A percentile compares a stretch with the other conserved stretches of the same genome.
These are phyloP conservation scores for Rhodinocichla rosea DNA, from an alignment of 2,113 vertebrate species.

Conservation along the genomic window DNA sequence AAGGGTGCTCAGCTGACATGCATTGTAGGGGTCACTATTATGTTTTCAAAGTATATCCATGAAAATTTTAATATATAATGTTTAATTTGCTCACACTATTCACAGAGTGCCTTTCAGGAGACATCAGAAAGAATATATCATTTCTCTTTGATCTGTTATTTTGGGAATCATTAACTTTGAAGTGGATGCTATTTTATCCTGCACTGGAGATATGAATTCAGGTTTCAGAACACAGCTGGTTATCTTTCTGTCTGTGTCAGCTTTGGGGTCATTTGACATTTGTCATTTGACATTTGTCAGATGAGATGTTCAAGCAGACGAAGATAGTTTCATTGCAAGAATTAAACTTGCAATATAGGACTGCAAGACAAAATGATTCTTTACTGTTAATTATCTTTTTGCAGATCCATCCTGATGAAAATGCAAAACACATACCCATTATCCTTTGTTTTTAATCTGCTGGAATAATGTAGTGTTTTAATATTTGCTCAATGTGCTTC, in stretches of 20 bases:
- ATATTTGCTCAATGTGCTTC: not conserved
- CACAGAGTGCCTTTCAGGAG: not conserved
- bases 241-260: not conserved
- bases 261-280: not conserved
- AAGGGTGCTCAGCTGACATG: not conserved
- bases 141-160: not conserved
- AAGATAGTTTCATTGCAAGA: not conserved
- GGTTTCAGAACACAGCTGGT: not conserved
- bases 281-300: not conserved
- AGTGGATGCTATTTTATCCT: not conserved
- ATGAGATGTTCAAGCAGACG: not conserved
- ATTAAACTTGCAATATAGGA: not conserved
- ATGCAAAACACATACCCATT: not conserved
- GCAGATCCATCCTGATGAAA: not conserved
- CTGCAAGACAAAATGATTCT: not conserved
- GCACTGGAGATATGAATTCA: not conserved
- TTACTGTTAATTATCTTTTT: not conserved
- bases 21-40: not conserved
- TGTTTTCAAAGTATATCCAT: not conserved
- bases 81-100: not conserved
- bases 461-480: not conserved
- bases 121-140: not conserved
- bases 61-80: not conserved
- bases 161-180: not conserved
- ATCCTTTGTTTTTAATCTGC: not conserved